Percentiles rank a stretch among this genome's conserved stretches.
These are phyloP conservation scores for Mastacembelus armatus DNA, from an alignment of 2,797 vertebrate genomes.

Conservation along the genomic window DNA sequence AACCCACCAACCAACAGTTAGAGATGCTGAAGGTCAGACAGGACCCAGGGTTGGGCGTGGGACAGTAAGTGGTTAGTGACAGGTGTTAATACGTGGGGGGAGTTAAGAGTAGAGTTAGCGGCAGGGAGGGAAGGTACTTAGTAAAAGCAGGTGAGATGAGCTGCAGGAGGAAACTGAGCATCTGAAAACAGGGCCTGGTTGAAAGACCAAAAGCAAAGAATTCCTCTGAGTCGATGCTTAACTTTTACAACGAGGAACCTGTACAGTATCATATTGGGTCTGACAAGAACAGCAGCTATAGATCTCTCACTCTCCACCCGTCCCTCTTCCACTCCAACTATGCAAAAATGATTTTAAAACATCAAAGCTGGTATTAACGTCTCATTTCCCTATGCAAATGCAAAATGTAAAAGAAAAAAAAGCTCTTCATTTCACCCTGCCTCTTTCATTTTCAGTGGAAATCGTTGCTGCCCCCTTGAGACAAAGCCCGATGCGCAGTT, in stretches of 20 bases:
- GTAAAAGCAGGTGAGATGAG: slow-evolving; percentile 66
- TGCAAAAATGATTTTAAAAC: slow-evolving; percentile 66
- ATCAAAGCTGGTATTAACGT: slow-evolving; percentile 76
- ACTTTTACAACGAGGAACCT: slow-evolving; percentile 42
- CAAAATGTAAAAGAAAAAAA: slow-evolving; percentile 48
- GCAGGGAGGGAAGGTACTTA: slow-evolving; percentile 37
- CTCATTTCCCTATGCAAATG: slow-evolving; percentile 76
- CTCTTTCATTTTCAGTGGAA: slow-evolving; percentile 72
- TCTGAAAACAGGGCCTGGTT: slow-evolving; percentile 24
- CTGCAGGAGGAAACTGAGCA: slow-evolving; percentile 52
- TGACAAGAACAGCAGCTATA: slow-evolving; percentile 46
- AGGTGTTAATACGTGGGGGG: slow-evolving; percentile 50
- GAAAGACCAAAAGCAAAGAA: slow-evolving; percentile 22
- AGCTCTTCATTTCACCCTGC: slow-evolving; percentile 54
- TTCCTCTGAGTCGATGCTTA: slow-evolving; percentile 31
- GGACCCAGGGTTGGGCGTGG: slow-evolving; percentile 39
- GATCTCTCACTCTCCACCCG: slow-evolving; percentile 43
- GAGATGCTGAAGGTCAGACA: slow-evolving; percentile 22
- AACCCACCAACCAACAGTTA: slow-evolving; percentile 24
- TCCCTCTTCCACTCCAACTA: slow-evolving; percentile 52
- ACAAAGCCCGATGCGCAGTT: slow-evolving; percentile 69
- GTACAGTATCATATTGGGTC: slow-evolving; percentile 24
- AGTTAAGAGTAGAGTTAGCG: slow-evolving; percentile 45
- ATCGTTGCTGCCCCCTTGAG: slow-evolving; percentile 75
- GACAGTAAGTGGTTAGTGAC: slow-evolving; percentile 60